Percentiles rank a stretch among this genome's conserved stretches.
Evolutionary conservation across 2,113 vertebrate species (phyloP).

Genomic region (Pavo muticus): DNA sequence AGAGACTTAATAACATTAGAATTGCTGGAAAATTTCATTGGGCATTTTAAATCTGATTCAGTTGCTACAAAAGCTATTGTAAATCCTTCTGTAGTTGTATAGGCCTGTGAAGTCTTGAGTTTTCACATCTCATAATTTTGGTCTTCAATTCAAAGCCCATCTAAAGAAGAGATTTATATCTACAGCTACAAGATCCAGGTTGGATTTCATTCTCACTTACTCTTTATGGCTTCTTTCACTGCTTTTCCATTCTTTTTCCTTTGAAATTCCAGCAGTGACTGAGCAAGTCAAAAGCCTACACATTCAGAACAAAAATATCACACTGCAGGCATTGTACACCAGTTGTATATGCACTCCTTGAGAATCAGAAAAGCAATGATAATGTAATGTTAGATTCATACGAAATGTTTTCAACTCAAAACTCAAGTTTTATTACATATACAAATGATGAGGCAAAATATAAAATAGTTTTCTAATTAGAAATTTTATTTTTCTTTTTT

Average conservation of each 20-base stretch:
- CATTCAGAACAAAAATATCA: neutral
- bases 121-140: neutral
- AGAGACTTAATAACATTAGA: neutral
- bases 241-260: neutral
- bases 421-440: neutral
- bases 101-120: neutral
- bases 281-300: neutral
- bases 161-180: neutral
- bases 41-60: neutral
- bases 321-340: neutral
- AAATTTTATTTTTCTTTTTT: neutral
- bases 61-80: neutral
- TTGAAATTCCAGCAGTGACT: neutral
- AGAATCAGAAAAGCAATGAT: neutral
- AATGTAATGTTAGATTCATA: neutral
- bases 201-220: neutral
- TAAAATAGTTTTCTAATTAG: neutral
- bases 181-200: neutral
- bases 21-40: neutral
- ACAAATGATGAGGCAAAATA: neutral
- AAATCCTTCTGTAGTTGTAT: neutral
- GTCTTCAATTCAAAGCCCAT: neutral
- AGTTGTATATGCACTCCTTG: neutral
- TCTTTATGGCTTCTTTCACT: neutral
- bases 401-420: neutral